These are phyloP conservation scores for Oryzias curvinotus DNA, from an alignment of 2,113 vertebrate genomes.

Conservation along the genomic window DNA sequence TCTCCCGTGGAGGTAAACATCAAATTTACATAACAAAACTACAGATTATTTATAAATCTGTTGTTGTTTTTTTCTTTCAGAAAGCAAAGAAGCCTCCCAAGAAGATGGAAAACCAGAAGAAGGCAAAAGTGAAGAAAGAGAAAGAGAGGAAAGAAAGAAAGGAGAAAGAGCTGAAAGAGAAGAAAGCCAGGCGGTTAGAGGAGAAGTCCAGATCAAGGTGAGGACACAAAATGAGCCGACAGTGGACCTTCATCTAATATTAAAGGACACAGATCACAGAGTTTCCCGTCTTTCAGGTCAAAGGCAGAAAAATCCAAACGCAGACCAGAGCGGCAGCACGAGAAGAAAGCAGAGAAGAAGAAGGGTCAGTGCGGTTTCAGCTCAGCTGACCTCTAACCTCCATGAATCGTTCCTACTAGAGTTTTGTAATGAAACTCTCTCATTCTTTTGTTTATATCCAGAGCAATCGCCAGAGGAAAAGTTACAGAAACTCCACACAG, in stretches of 20 bases:
- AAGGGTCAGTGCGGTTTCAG: constrained; percentile 78
- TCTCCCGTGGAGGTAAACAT: constrained; percentile 69
- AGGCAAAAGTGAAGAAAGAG: constrained; percentile 85
- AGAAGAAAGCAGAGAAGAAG: constrained; percentile 89
- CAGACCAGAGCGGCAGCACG: constrained; percentile 77
- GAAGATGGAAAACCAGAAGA: constrained; percentile 83
- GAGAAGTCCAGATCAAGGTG: constrained; percentile 85
- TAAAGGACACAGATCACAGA: constrained; percentile 25
- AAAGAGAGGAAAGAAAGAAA: constrained; percentile 79
- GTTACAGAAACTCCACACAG: constrained; percentile 94
- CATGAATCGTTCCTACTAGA: not conserved
- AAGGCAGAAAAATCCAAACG: constrained; percentile 87
- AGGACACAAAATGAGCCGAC: constrained; percentile 32
- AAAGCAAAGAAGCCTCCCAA: constrained; percentile 84
- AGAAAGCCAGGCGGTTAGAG: constrained; percentile 74
- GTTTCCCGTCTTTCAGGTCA: constrained; percentile 64
- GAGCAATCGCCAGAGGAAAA: constrained; percentile 91
- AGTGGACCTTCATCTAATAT: constrained; percentile 22
- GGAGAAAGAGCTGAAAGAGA: constrained; percentile 72
- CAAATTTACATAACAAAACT: not conserved
- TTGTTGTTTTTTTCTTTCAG: constrained; percentile 14
- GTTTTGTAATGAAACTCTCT: not conserved
- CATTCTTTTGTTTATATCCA: constrained; percentile 48
- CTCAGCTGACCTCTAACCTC: not conserved
- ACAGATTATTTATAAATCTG: not conserved